A percentile compares a stretch with the other conserved stretches of the same genome.
Conservation (phyloP, 2,888 invertebrate species). For the Disparrhopalites patrizii region DNA sequence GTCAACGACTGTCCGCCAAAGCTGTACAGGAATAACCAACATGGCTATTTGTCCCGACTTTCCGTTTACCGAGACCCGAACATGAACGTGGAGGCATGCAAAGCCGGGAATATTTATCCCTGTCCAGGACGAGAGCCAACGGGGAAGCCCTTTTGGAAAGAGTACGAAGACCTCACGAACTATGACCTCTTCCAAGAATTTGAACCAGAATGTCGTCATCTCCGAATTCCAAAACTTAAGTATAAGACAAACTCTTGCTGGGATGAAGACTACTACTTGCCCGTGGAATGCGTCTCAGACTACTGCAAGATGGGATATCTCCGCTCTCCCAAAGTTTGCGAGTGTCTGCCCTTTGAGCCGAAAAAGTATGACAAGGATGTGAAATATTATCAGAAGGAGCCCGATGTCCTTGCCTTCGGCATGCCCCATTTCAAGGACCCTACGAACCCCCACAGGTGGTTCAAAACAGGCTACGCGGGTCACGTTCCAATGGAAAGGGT, state of each 20-base stretch:
- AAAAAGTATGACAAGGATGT: constrained; percentile 37
- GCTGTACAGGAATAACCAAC: constrained; percentile 37
- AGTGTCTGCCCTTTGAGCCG: constrained; percentile 43
- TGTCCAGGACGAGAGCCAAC: constrained; percentile 39
- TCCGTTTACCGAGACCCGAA: constrained; percentile 37
- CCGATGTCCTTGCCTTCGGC: constrained; percentile 36
- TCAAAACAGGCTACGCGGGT: constrained; percentile 42
- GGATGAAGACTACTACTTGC: constrained; percentile 44
- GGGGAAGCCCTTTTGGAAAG: constrained; percentile 40
- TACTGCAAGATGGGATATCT: constrained; percentile 37
- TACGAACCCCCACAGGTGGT: constrained; percentile 38
- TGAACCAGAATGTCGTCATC: constrained; percentile 38
- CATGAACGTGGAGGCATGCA: constrained; percentile 36
- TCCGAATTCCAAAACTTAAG: constrained; percentile 43
- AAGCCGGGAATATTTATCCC: constrained; percentile 37
- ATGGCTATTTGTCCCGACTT: constrained; percentile 42
- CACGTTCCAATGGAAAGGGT: constrained; percentile 44
- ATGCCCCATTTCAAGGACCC: constrained; percentile 45
- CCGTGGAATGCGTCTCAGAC: constrained; percentile 39
- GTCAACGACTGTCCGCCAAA: constrained; percentile 37
- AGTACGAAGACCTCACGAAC: constrained; percentile 42
- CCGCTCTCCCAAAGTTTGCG: constrained; percentile 39
- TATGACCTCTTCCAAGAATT: constrained; percentile 41
- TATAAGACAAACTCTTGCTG: constrained; percentile 39
- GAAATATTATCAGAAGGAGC: constrained; percentile 37